Evolutionary conservation across 2,888 invertebrate genomes (phyloP), one percentile per base, ranked within the genome.

Genomic region (Hoplodrina blanda): DNA sequence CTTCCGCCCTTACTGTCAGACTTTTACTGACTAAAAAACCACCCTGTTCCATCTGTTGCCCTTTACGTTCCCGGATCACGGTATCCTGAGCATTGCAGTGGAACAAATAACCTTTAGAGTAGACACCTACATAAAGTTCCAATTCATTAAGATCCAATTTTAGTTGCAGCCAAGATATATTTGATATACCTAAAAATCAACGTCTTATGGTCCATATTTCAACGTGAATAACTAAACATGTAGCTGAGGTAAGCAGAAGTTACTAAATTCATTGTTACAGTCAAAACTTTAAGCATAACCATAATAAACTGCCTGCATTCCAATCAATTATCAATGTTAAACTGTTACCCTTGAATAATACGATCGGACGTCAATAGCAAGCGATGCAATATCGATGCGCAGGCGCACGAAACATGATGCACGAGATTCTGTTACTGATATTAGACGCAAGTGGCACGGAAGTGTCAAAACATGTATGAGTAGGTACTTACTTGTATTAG

Each of bases 371-470:
- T 50, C 69, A 68, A 54, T 62, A 59, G 52, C 53, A 37, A 69
- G 60, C 63, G 60, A 41, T 80, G 60, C 75, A 63, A 15, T 56
- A 49, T 15, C 8, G 52, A 75, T 69, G 69, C 62, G 62, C 75
- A 13, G 6, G 75, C 74, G 57, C 54, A 55, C 41, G 62, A 46
- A 64, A 79, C 44, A 25, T 63, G 78, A 77, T 53, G 78, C 77
- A 33, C n/a, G 57, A 57, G 63, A 41, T 65, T 62, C 41, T 62
- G 50, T 65, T 76, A 80, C 76, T 25, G 56, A 61, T 44, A 52
- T 11, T 10, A 25, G 20, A 17, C 19, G 30, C 25, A 46, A 55
- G 46, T 10, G 49, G 30, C 46, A 54, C 25, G 75, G 68, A 74
- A 74, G 62, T 74, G 59, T 67, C 41, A 52, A 37, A 73, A 68